These are phyloP conservation scores for Eudemis profundana DNA, from an alignment of 2,888 invertebrate genomes.

Conservation along the genomic window DNA sequence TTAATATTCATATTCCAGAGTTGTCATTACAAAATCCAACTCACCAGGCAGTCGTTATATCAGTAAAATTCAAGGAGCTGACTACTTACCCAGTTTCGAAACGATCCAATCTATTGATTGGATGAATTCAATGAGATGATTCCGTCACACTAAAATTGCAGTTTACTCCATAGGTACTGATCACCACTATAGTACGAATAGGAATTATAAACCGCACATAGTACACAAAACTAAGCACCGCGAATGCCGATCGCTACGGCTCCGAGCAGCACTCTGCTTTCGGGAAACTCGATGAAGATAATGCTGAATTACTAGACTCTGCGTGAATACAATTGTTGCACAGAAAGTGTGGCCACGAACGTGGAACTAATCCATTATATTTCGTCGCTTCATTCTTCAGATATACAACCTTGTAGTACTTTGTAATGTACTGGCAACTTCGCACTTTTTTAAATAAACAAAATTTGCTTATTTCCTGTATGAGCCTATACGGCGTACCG, in stretches of 20 bases:
- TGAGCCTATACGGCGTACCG: no score
- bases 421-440: no score
- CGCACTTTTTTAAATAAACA: no score
- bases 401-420: no score
- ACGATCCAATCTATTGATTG: slow-evolving; percentile 14
- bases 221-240: neutral
- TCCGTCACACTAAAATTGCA: slow-evolving; percentile 25
- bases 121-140: no score
- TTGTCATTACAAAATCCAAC: no score
- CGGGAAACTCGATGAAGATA: slow-evolving; percentile 33
- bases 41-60: no score
- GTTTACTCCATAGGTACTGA: slow-evolving; percentile 16
- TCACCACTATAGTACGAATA: neutral
- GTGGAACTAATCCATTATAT: slow-evolving; percentile 25
- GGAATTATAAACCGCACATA: slow-evolving; percentile 22
- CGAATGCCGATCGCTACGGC: neutral
- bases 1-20: no score
- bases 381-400: no score
- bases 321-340: slow-evolving; percentile 33
- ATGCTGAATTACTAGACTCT: slow-evolving; percentile 34
- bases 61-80: no score
- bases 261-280: slow-evolving; percentile 1
- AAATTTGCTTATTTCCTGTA: no score
- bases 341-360: slow-evolving; percentile 35
- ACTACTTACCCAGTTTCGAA: neutral